These are phyloP conservation scores for Hiodon alosoides DNA, from an alignment of 2,113 vertebrate genomes.

Conservation along the genomic window DNA sequence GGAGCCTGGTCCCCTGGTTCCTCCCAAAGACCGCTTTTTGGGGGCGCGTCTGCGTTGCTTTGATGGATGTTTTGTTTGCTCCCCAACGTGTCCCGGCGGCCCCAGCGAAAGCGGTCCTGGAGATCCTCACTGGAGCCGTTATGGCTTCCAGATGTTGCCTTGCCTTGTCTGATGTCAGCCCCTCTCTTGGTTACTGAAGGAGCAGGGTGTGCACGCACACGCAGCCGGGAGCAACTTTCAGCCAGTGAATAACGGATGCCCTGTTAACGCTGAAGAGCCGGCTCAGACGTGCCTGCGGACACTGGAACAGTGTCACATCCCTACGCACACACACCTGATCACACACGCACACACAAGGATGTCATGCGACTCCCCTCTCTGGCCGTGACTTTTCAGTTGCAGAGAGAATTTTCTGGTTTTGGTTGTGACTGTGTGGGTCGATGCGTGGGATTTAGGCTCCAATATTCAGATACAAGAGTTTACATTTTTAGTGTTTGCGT, in stretches of 20 bases:
- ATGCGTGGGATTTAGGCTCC: no score
- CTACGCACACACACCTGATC: not conserved
- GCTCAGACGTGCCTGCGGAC: not conserved
- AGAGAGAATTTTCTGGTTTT: no score
- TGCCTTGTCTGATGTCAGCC: conserved; percentile 8
- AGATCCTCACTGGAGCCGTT: not conserved
- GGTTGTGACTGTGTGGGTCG: no score
- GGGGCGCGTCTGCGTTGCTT: not conserved
- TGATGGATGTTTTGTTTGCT: not conserved
- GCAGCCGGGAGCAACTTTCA: not conserved
- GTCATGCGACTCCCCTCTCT: no score
- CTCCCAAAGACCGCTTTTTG: not conserved
- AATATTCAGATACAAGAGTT: no score
- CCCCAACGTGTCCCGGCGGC: not conserved
- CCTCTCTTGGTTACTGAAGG: not conserved
- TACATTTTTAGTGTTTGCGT: no score
- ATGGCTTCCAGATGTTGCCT: conserved; percentile 12
- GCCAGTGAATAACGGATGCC: not conserved
- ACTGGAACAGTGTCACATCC: not conserved
- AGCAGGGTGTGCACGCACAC: not conserved
- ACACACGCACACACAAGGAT: not conserved
- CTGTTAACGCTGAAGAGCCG: not conserved
- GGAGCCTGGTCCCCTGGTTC: not conserved
- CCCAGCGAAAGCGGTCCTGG: not conserved
- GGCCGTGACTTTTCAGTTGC: no score